Percentiles rank a stretch among this genome's conserved stretches.
Conservation (phyloP, 2,113 vertebrate genomes). For the Chionodraco myersi region DNA sequence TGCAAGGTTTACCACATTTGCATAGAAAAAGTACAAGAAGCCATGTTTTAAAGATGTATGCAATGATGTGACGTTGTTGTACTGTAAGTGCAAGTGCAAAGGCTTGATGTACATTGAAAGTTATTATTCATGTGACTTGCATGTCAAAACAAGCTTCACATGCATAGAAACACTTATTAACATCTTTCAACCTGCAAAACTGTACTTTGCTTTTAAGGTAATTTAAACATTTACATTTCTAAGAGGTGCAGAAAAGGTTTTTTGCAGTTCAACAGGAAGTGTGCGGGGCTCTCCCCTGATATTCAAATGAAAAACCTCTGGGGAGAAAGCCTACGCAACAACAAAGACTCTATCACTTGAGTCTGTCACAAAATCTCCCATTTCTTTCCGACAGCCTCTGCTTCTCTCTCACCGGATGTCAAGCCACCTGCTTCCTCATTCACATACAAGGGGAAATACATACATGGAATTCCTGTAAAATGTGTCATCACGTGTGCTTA, state of each 20-base stretch:
- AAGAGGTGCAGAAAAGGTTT: not conserved
- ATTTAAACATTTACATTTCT: not conserved
- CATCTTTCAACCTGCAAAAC: not conserved
- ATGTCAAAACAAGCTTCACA: not conserved
- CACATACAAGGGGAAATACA: not conserved
- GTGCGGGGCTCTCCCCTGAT: constrained; percentile 23
- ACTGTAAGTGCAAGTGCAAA: not conserved
- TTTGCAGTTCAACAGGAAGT: constrained; percentile 20
- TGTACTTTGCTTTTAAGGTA: not conserved
- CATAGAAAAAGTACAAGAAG: no score
- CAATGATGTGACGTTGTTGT: not conserved
- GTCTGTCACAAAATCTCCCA: no score
- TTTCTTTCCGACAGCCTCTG: no score
- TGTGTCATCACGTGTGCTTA: fast-evolving
- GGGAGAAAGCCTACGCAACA: not conserved
- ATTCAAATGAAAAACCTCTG: not conserved
- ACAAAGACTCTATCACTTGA: not conserved
- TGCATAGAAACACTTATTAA: not conserved
- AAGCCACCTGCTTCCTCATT: constrained; percentile 38
- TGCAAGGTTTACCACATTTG: not conserved
- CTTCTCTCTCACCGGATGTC: not conserved
- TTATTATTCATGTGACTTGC: not conserved
- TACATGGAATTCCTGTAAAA: not conserved
- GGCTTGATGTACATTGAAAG: not conserved
- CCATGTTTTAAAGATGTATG: not conserved